These are phyloP conservation scores for Ptychoptera albimana DNA, from an alignment of 2,888 invertebrate genomes.

Conservation along the genomic window DNA sequence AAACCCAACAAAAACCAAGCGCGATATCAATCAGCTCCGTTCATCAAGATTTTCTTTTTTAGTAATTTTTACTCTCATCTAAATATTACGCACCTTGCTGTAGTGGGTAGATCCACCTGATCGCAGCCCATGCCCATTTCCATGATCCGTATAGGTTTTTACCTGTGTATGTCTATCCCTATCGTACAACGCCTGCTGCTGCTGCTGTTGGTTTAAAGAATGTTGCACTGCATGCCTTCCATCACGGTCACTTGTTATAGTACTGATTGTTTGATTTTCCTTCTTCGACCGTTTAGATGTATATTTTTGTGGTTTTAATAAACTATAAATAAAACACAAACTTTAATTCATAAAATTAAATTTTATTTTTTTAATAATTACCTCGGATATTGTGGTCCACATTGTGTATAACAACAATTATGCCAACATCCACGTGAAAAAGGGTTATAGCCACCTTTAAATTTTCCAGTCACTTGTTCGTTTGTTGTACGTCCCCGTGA, in stretches of 20 bases:
- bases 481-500: slow-evolving; percentile 95
- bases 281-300: slow-evolving; percentile 41
- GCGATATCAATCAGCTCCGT: slow-evolving; percentile 5
- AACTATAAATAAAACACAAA: slow-evolving; percentile 25
- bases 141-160: slow-evolving; percentile 91
- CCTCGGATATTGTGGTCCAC: slow-evolving; percentile 96
- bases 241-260: slow-evolving; percentile 31
- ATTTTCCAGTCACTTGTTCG: slow-evolving; percentile 99
- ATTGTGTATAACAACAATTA: slow-evolving; percentile 90
- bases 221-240: slow-evolving; percentile 23
- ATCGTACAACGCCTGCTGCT: slow-evolving; percentile 28
- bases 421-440: slow-evolving; percentile 90
- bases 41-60: slow-evolving; percentile 14
- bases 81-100: slow-evolving; percentile 69
- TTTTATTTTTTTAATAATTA: slow-evolving; percentile 26
- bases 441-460: slow-evolving; percentile 96
- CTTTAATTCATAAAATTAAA: slow-evolving; percentile 8
- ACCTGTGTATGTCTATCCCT: slow-evolving; percentile 71
- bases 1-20: slow-evolving; percentile 8
- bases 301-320: slow-evolving; percentile 51
- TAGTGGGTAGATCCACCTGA: slow-evolving; percentile 55
- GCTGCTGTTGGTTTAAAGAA: slow-evolving; percentile 34
- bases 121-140: slow-evolving; percentile 63
- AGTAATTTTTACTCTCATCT: not conserved
- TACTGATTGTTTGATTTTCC: slow-evolving; percentile 32